Evolutionary conservation across 2,888 invertebrate genomes (phyloP), one percentile per base, ranked within the genome.

Genomic region (Chymomyza amoena): DNA sequence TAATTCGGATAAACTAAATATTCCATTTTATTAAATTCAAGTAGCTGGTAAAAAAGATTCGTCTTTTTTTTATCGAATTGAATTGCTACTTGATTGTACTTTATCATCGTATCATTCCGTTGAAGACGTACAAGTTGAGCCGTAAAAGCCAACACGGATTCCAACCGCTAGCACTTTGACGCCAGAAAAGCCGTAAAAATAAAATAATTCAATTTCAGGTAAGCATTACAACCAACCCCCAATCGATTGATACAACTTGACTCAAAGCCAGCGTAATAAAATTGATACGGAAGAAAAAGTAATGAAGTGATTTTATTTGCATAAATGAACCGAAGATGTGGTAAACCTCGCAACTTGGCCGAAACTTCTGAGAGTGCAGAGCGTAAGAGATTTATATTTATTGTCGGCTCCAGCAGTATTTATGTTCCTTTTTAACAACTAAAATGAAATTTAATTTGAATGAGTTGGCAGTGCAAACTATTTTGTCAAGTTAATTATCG

Each of bases 71-170:
- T 16, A 15, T 57, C 60, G 20, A 51, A 74, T 74, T 66, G 65
- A 74, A 73, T 68, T 73, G 54, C 64, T 59, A 54, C 61, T 62
- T 65, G 68, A 68, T 39, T 70, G 52, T 32, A 71, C 50, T 45
- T 4, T 51, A 64, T 56, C 13, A 45, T 45, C 39, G 4, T 45
- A 45, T 45, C 39, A 45, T 45, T 45, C 39, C 13, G 39, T 13
- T 45, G 6, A 13, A 45, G 13, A 45, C 39, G 13, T 13, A 45
- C 13, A 45, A 45, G 39, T 45, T 45, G 39, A 45, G 39, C 39
- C 39, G 13, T 13, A 45, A 45, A 45, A 45, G 39, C 39, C 13
- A 45, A 45, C 39, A 45, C 13, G 39, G 39, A 45, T 13, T 45
- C 39, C 13, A 10, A 45, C 4, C 39, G 39, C 68, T 54, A 20